Conservation (phyloP, 2,797 vertebrate genomes). For the Trachops cirrhosus region DNA sequence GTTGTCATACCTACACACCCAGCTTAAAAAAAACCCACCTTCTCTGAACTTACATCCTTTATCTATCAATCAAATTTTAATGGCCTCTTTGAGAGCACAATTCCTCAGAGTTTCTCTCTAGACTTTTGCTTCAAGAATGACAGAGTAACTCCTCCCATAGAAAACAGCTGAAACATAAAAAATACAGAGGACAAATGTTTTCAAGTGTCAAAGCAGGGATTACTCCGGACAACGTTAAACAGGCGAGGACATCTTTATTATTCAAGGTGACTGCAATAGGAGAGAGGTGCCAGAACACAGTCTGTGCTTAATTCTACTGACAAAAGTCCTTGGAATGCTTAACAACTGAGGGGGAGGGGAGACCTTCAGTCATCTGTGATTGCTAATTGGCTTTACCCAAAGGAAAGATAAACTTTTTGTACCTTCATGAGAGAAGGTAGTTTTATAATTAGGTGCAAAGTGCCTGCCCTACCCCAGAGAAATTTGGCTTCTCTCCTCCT, state of each 20-base stretch:
- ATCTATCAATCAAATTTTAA: neutral
- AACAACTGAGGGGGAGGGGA: neutral
- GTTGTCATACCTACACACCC: neutral
- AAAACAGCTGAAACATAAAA: neutral
- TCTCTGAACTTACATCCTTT: neutral
- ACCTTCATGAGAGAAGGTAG: neutral
- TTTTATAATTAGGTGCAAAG: neutral
- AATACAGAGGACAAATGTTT: neutral
- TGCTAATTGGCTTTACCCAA: neutral
- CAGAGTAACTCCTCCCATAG: neutral
- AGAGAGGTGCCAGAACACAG: neutral
- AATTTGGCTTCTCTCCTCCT: neutral
- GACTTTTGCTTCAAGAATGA: neutral
- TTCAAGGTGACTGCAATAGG: no score
- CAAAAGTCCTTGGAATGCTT: neutral
- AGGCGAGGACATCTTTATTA: neutral
- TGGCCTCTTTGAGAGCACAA: neutral
- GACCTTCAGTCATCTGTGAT: neutral
- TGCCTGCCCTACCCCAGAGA: neutral
- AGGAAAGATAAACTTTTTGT: no score
- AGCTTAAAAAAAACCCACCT: neutral
- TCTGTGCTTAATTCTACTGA: neutral
- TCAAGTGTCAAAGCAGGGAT: neutral
- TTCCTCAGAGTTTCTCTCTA: neutral
- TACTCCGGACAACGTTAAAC: neutral